Base-by-base conservation (phyloP, 2,113 vertebrate species). In the Leiothrix lutea region DNA sequence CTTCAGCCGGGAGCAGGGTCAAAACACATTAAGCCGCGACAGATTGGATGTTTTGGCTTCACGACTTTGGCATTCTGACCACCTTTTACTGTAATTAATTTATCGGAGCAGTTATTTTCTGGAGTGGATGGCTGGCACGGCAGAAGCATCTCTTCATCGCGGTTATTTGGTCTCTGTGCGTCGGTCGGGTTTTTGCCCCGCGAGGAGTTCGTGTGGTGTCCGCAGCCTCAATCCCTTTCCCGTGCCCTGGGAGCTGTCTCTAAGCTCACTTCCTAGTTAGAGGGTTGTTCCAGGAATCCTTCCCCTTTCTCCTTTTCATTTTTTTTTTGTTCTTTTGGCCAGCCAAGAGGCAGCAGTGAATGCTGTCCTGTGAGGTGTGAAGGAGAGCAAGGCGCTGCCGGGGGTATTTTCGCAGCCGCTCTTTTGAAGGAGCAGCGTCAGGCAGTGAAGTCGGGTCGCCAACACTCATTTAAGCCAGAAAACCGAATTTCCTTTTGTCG, bases 111-210 rank as follows among this genome's bases (percentile, higher is more conserved):
- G 31, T 58, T 84, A 48, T 47, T n/a, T 79, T 47, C 22, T 29
- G 0, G 54, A 54, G 61, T 38, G 67, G 60, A 71, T 40, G 80
- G n/a, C 65, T 88, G 75, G 62, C 36, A 24, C 65, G 47, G 72
- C 60, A 80, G 15, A 48, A 33, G 14, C 10, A 4, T 5, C 28
- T 42, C 21, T 47, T 33, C 1, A 2, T 58, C 67, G 47, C 35
- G 12, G 8, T 53, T 61, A 1, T 1, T 25, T 12, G 14, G 18
- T 28, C 18, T 65, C 25, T 2, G 1, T 6, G 3, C 22, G 48
- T 54, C 35, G 17, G n/a, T n/a, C n/a, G 31, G 44, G 40, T 9
- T 40, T 33, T n/a, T 67, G 44, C 7, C 5, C 45, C 42, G 40
- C n/a, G 28, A 61, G 44, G 79, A 29, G 58, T 64, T n/a, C 1